A percentile compares a stretch with the other conserved stretches of the same genome.
phyloP scores from a whole-genome alignment of 2,113 vertebrate species.

The Ornithorhynchus anatinus region DNA sequence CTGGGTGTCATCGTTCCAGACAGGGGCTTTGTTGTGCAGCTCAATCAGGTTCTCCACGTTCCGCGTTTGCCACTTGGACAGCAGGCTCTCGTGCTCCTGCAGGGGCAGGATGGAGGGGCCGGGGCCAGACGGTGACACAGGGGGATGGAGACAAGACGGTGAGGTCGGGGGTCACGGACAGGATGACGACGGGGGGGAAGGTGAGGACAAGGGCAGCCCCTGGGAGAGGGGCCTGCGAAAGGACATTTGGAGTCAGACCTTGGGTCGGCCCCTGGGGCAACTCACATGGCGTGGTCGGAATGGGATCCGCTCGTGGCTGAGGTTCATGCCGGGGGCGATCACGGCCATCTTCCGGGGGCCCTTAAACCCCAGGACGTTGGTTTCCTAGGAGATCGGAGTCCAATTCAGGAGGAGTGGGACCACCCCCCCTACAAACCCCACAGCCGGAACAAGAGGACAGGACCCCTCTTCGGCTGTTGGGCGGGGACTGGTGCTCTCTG shows the following conservation, averaged over 20 bases:
- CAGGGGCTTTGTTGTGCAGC: slow-evolving; percentile 93
- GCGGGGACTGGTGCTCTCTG: no score
- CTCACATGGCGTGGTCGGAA: slow-evolving; percentile 87
- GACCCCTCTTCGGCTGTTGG: no score
- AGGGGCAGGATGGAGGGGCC: no score
- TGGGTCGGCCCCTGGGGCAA: background rate
- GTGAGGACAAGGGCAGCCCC: no score
- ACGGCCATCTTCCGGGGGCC: slow-evolving; percentile 97
- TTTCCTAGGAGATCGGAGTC: slow-evolving; percentile 82
- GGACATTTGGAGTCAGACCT: background rate
- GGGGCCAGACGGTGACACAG: no score
- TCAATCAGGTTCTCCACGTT: slow-evolving; percentile 91
- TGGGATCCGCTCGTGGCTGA: slow-evolving; percentile 89
- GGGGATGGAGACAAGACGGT: no score
- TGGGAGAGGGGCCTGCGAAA: background rate
- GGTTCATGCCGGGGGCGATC: slow-evolving; percentile 95
- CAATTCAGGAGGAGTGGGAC: no score
- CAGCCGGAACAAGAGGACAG: no score
- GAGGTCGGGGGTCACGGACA: no score
- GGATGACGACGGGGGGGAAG: no score
- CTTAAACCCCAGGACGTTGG: slow-evolving; percentile 95
- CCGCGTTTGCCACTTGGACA: slow-evolving; percentile 89
- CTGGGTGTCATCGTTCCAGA: slow-evolving; percentile 97
- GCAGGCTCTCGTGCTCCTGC: slow-evolving; percentile 90
- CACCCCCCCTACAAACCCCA: no score